Percentiles rank a stretch among this genome's conserved stretches.
Evolutionary conservation across 2,888 invertebrate species (phyloP).

Genomic region (Troides helena): DNA sequence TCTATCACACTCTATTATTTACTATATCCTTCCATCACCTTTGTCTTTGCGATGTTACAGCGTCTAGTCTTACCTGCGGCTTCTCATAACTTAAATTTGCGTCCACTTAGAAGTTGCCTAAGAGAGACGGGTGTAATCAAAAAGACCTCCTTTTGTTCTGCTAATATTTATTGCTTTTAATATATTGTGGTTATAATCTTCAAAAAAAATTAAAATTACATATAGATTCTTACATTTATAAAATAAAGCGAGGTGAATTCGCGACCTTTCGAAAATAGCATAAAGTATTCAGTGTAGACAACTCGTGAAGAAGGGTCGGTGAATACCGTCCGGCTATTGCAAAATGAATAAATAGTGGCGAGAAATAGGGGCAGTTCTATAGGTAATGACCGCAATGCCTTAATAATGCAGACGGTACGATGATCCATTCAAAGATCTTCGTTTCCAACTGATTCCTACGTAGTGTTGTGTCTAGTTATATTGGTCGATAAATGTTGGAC

Average conservation of each 20-base stretch:
- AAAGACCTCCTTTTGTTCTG: no score
- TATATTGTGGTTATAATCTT: no score
- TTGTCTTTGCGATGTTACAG: no score
- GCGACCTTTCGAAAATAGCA: slow-evolving; percentile 75
- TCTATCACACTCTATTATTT: no score
- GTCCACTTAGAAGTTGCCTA: no score
- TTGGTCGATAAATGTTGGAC: slow-evolving; percentile 49
- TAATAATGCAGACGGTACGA: slow-evolving; percentile 64
- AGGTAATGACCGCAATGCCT: slow-evolving; percentile 63
- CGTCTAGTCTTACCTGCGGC: no score
- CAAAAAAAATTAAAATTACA: neutral
- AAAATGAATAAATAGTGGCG: slow-evolving; percentile 78
- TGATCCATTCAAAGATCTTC: slow-evolving; percentile 39
- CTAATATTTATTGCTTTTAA: no score
- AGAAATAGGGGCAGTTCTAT: slow-evolving; percentile 77
- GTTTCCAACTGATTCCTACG: slow-evolving; percentile 7
- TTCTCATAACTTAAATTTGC: no score
- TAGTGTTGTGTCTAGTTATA: slow-evolving; percentile 41
- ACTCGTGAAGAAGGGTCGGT: slow-evolving; percentile 65
- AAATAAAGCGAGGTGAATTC: slow-evolving; percentile 55
- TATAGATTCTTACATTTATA: neutral
- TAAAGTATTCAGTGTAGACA: slow-evolving; percentile 72
- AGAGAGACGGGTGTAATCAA: no score
- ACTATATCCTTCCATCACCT: no score
- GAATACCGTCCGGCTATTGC: slow-evolving; percentile 75